Evolutionary conservation across 1,140 invertebrate genomes (phyloP), one percentile per base, ranked within the genome.

Genomic region (Augochlora pura): DNA sequence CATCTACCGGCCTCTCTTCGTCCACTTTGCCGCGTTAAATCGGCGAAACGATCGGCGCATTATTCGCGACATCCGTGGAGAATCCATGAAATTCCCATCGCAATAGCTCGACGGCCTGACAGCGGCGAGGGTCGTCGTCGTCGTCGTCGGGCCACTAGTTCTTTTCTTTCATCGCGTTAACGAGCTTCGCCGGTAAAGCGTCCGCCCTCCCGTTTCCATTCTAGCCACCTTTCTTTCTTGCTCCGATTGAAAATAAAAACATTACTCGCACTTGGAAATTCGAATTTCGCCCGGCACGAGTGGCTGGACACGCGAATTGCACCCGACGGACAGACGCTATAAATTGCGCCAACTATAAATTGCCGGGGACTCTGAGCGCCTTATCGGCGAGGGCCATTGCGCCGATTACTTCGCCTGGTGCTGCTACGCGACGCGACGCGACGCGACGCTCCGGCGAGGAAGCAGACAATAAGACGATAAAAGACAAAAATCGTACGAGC

Each of bases 61-160:
- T 80, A 85, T 83, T 85, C 82, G 68, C 80, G 73, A 83, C 77
- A 80, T 70, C 80, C 83, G 80, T 65, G 80, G 83, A 80, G 71
- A 86, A 86, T 86, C 84, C 85, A 86, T 86, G 85, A 86, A 86
- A 86, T 83, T 83, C 84, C 73, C 85, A 86, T 86, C 78, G 84
- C 85, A 86, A 83, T 86, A 86, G 84, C 69, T 86, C 77, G 77
- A 42, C 73, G 81, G 60, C 60, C 64, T 80, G 85, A 86, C 84
- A 86, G 86, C 80, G 84, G 84, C 84, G 67, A 77, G 77, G 84
- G 81, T 80, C 72, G 80, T 12, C 42, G 42, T 42, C 42, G 42
- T 39, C 38, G 38, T 39, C 38, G 38, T 71, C 70, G 71, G 68
- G 62, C 62, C 68, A 65, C 70, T 86, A 69, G 81, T 73, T 81